Evolutionary conservation across 2,797 vertebrate genomes (phyloP), one percentile per base, ranked within the genome.

Genomic region (Anomalospiza imberbis): DNA sequence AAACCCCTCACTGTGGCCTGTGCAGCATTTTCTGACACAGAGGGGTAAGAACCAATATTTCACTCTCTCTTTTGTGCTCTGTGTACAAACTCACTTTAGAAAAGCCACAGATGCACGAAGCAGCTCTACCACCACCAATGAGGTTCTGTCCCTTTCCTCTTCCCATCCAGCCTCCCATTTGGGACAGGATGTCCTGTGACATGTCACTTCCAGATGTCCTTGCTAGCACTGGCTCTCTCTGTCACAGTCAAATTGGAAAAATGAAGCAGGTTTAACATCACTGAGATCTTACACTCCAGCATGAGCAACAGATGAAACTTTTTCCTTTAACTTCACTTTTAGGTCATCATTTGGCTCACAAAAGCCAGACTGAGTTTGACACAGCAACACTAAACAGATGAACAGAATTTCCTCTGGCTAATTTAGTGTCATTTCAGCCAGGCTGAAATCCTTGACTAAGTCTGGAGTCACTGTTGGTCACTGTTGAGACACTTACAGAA

Each of bases 71-170:
- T 67, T 32, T 29, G 3, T 28, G 20, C 36, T 93, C 61, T 68
- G 29, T 68, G 9, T 48, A 21, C 15, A 81, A 32, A 42, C 6
- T 78, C 16, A 5, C 8, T 74, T 45, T n/a, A 53, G 53, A 77
- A 62, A 73, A 60, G n/a, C 17, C 13, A 4, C 4, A 21, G 18
- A 15, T 57, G 18, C 17, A 29, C 42, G 38, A 36, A 83, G 32
- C 16, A 28, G 7, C 38, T 74, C 24, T 80, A 31, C 6, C 54
- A 8, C 10, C 1, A 0, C 34, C 4, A 0, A 0, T 16, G 28
- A 45, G 10, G 13, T 51, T 89, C 34, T 88, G 28, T 26, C 38
- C 13, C 14, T 80, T 62, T 42, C 40, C 45, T 61, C 26, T 58
- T 62, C 31, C 47, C 10, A 29, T 32, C 18, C 29, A 60, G 18